Base-by-base conservation (phyloP, 1,140 invertebrate species). In the Pemphigus obesinymphae region DNA sequence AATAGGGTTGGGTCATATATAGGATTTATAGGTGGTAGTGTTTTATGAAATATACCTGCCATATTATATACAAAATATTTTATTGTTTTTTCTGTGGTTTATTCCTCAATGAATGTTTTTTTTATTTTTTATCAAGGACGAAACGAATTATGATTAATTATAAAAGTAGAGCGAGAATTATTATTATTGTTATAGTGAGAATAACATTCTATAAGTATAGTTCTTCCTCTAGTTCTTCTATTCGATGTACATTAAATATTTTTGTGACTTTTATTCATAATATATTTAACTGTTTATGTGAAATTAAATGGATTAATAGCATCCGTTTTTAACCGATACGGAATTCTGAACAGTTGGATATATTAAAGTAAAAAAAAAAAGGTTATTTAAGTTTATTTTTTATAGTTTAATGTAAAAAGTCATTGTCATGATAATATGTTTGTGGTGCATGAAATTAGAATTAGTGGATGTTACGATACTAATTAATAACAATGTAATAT, bases 101-200 rank as follows among this genome's bases (percentile, higher is more conserved):
- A 23, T 68, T 68, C 23, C 34, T 37, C 3, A 40, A 40, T 1
- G 20, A 68, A 37, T n/a, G 20, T 34, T 34, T 66, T 23, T 34
- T 20, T 37, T 11, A 34, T 66, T 11, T 66, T 66, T 66, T 20
- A 66, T 34, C 15, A 13, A 37, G 20, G 0, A 66, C 8, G 34
- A 13, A 20, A 37, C 3, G 7, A n/a, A n/a, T 31, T 68, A 23
- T 11, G 10, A n/a, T 13, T 68, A 40, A 68, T 13, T 31, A 68
- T 20, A 29, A 68, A 40, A 68, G 34, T 68, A 68, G 63, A 68
- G 31, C 63, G 63, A 68, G 63, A 68, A 68, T 68, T 68, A 3
- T 68, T 13, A 40, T 40, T 68, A 37, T 68, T 23, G 20, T 45
- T 40, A n/a, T n/a, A n/a, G n/a, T n/a, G 10, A 23, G 10, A 40